Evolutionary conservation across 2,888 invertebrate species (phyloP).

Genomic region (Tupiocoris notatus): DNA sequence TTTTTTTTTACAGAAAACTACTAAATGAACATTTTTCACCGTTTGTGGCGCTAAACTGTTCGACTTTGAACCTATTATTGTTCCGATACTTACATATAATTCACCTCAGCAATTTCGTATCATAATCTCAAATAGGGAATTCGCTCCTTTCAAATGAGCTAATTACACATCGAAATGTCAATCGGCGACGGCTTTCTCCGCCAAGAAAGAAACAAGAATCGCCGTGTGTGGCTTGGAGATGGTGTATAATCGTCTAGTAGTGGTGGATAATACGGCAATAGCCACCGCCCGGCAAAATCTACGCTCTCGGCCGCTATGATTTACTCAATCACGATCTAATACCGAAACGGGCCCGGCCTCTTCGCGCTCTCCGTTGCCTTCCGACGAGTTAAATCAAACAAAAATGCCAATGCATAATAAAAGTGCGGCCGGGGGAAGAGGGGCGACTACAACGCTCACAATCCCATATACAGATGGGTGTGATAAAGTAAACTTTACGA

Average conservation of each 20-base stretch:
- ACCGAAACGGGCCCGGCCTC: slow-evolving; percentile 20
- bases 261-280: slow-evolving; percentile 34
- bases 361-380: not conserved
- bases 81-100: no score
- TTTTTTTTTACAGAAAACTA: no score
- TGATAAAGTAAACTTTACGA: slow-evolving; percentile 42
- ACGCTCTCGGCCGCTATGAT: not conserved
- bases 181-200: slow-evolving; percentile 23
- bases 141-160: no score
- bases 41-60: no score
- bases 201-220: not conserved
- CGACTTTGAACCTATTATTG: no score
- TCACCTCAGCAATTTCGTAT: no score
- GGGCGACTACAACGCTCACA: slow-evolving; percentile 18
- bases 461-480: slow-evolving; percentile 41
- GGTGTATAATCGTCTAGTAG: slow-evolving; percentile 40
- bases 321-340: slow-evolving; percentile 41
- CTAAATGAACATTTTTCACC: no score
- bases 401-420: slow-evolving; percentile 42
- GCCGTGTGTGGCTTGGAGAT: slow-evolving; percentile 31
- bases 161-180: no score
- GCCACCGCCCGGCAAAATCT: slow-evolving; percentile 13
- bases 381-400: slow-evolving; percentile 40
- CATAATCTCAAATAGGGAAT: no score
- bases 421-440: not conserved